Evolutionary conservation across 2,797 vertebrate genomes (phyloP), one percentile per base, ranked within the genome.

Genomic region (Lagodon rhomboides): DNA sequence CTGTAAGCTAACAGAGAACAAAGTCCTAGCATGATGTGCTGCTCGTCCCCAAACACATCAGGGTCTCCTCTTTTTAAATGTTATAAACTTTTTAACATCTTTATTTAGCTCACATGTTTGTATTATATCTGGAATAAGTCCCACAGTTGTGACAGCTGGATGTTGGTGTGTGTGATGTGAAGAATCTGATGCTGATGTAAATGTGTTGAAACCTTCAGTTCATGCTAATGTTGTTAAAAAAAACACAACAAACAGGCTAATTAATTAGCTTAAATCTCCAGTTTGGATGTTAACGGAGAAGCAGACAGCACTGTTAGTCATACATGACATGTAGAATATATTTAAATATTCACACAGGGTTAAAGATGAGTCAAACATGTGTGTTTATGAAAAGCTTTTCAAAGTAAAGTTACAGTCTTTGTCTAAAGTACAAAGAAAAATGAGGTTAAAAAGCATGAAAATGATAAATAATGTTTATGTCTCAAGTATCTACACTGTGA

Each of bases 1-100:
- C 53, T 27, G 38, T 6, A 23, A 25, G 53, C 53, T 46, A 55
- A 20, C 56, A 20, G 58, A 47, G 60, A 50, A 46, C 82, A 34
- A 47, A 80, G 74, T 86, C 64, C 11, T 27, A 55, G 60, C 77
- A 54, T 7, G 60, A 53, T 62, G 61, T 53, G 68, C 27, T 15
- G 25, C 16, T 4, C 38, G 6, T 15, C 16, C 18, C 1, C 0
- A 12, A 12, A 8, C 2, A 49, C 44, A 22, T 0, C 1, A 50
- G 13, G 17, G 38, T 23, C 49, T 23, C 12, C 54, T 38, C 38
- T 38, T 7, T 0, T 12, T 1, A 53, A 38, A 47, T 41, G 13
- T 11, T 11, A 22, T 0, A n/a, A 16, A 43, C 38, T 38, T 38
- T 38, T 38, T 3, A 38, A 8, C 23, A 3, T 1, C 22, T 4